Conservation (phyloP, 1,140 invertebrate genomes). For the Achatina immaculata region DNA sequence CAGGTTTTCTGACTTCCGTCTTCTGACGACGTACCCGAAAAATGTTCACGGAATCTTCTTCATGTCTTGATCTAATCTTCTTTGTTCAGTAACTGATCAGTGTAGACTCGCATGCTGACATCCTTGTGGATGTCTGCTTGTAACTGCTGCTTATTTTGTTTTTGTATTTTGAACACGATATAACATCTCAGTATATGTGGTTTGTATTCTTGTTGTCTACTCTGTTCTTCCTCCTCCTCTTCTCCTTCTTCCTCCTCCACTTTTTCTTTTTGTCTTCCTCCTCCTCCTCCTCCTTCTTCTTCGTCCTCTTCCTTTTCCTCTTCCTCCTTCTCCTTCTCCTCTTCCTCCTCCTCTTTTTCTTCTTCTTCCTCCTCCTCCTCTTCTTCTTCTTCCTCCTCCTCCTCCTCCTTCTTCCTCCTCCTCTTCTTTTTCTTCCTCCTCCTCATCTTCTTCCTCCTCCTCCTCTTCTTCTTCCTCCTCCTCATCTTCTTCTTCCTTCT, state of each 20-base stretch:
- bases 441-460: background rate
- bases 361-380: too few species aligned
- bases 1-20: too few species aligned
- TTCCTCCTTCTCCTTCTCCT: background rate
- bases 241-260: conserved; percentile 3
- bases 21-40: too few species aligned
- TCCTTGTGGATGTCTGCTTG: too few species aligned
- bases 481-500: background rate
- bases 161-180: background rate
- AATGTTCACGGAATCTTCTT: too few species aligned
- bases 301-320: too few species aligned
- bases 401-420: conserved; percentile 1
- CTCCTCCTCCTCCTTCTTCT: conserved; percentile 9
- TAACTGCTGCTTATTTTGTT: too few species aligned
- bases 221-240: conserved; percentile 3
- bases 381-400: background rate
- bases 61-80: too few species aligned
- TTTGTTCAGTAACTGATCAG: too few species aligned
- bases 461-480: background rate
- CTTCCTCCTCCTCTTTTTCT: too few species aligned
- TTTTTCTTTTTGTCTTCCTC: conserved; percentile 5
- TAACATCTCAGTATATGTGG: background rate
- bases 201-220: background rate
- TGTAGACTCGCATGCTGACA: too few species aligned
- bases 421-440: background rate